Percentiles rank a stretch among this genome's conserved stretches.
phyloP scores from a whole-genome alignment of 2,797 vertebrate species.

The Lepus oiostolus region DNA sequence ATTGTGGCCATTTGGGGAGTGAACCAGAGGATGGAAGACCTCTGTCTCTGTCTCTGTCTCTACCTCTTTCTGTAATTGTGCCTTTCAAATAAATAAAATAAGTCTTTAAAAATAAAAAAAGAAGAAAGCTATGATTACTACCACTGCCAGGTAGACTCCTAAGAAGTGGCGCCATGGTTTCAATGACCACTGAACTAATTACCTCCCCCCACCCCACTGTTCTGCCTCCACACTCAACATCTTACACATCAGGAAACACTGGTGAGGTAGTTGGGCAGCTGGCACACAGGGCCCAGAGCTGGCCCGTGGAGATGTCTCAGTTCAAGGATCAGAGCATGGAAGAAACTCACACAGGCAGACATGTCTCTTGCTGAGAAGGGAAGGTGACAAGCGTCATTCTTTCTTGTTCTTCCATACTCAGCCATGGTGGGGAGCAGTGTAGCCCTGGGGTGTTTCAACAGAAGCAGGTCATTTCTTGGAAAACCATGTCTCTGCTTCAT shows the following conservation, averaged over 20 bases:
- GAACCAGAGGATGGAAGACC: no score
- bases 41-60: no score
- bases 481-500: background rate
- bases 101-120: no score
- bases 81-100: no score
- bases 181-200: background rate
- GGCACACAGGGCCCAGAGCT: background rate
- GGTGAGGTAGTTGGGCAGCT: background rate
- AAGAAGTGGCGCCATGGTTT: background rate
- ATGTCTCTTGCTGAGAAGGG: background rate
- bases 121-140: background rate
- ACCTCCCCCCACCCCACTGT: background rate
- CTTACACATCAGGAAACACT: background rate
- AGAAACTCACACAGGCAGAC: background rate
- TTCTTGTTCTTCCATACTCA: background rate
- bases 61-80: no score
- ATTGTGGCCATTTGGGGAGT: no score
- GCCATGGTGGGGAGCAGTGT: background rate
- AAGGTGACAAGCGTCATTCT: background rate
- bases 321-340: background rate
- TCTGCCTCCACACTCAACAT: no score
- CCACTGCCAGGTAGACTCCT: background rate
- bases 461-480: background rate
- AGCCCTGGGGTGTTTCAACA: background rate
- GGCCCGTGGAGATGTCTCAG: background rate